Evolutionary conservation across 2,888 invertebrate species (phyloP).

Genomic region (Eupithecia tripunctaria): DNA sequence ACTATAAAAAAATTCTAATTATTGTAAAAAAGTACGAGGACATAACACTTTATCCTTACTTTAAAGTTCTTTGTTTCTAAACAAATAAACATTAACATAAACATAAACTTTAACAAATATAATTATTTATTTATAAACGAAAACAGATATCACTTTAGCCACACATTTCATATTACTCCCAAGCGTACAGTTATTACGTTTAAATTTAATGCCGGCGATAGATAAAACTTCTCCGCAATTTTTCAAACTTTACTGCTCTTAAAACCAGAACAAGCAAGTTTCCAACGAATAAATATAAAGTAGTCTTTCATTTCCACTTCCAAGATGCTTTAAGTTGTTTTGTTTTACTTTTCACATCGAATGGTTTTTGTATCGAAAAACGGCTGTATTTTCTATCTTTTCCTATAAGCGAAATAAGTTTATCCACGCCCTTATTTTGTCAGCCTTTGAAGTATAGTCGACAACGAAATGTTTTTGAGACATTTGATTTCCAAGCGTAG

Average conservation of each 20-base stretch:
- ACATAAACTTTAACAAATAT: too few species aligned
- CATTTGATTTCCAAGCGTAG: neutral
- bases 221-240: slow-evolving; percentile 11
- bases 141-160: neutral
- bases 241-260: slow-evolving; percentile 25
- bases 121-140: neutral
- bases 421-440: neutral
- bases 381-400: neutral
- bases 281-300: slow-evolving; percentile 24
- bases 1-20: too few species aligned
- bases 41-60: too few species aligned
- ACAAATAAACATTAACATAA: too few species aligned
- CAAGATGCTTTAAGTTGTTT: slow-evolving; percentile 4
- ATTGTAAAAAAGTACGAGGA: too few species aligned
- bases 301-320: neutral
- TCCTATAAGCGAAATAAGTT: slow-evolving; percentile 1
- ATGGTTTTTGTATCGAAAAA: neutral
- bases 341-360: neutral
- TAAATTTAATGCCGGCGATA: neutral
- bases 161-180: neutral
- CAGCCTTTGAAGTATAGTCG: neutral
- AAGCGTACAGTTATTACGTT: neutral
- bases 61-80: too few species aligned
- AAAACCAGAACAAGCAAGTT: slow-evolving; percentile 20
- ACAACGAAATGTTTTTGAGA: neutral